phyloP scores from a whole-genome alignment of 1,140 invertebrate species.

The Drosophila miranda region DNA sequence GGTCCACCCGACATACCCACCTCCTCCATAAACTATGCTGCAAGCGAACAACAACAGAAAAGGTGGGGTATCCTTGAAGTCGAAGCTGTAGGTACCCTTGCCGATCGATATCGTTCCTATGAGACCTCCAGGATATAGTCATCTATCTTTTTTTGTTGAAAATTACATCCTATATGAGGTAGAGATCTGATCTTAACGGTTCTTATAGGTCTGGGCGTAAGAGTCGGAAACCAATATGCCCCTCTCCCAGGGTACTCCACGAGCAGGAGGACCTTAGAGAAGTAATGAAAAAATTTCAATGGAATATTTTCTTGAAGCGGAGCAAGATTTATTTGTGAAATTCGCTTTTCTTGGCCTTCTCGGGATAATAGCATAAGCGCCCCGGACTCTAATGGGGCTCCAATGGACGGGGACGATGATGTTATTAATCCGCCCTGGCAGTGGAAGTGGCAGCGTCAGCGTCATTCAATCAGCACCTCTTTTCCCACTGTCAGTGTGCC shows the following conservation, averaged over 20 bases:
- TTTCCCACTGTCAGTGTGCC: neutral
- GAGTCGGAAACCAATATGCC: no score
- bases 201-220: no score
- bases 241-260: neutral
- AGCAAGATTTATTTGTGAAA: constrained; percentile 62
- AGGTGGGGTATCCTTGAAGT: no score
- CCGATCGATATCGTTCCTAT: no score
- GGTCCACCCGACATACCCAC: neutral
- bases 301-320: constrained; percentile 59
- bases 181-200: no score
- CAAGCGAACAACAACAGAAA: constrained; percentile 37
- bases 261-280: neutral
- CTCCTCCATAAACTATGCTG: constrained; percentile 60
- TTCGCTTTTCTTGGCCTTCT: constrained; percentile 12
- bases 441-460: constrained; percentile 5
- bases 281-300: constrained; percentile 68
- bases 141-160: no score
- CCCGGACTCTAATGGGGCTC: no score
- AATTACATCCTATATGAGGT: no score
- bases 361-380: neutral
- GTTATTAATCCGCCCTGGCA: constrained; percentile 23
- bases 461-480: constrained; percentile 35
- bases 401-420: constrained; percentile 3
- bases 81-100: no score
- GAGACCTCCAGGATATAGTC: no score